These are phyloP conservation scores for Aulostomus chinensis DNA, from an alignment of 2,797 vertebrate species.

Conservation along the genomic window DNA sequence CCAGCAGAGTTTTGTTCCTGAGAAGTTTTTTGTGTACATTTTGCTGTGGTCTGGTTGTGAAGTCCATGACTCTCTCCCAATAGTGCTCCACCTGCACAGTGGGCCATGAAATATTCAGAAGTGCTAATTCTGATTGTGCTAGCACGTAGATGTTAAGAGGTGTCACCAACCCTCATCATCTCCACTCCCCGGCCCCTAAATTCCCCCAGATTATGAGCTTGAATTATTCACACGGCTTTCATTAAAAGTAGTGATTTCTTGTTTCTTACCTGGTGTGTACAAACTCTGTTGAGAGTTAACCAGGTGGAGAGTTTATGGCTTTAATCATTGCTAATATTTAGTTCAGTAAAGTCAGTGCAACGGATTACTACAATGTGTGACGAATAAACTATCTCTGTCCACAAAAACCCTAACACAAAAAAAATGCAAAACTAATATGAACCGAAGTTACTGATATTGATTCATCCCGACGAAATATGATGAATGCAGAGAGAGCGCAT, in stretches of 20 bases:
- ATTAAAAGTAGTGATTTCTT: constrained; percentile 57
- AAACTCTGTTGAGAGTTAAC: constrained; percentile 22
- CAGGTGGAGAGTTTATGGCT: too few relatives aligned
- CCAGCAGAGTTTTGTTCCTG: too few relatives aligned
- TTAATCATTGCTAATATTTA: too few relatives aligned
- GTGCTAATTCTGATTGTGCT: constrained; percentile 49
- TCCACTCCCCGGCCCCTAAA: constrained; percentile 35
- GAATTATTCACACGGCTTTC: constrained; percentile 65
- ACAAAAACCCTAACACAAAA: too few relatives aligned
- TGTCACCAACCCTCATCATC: constrained; percentile 50
- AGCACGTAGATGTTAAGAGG: constrained; percentile 46
- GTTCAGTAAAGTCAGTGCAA: too few relatives aligned
- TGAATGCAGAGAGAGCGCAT: too few relatives aligned
- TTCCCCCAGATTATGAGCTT: constrained; percentile 41
- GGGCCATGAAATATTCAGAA: constrained; percentile 62
- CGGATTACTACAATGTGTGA: too few relatives aligned
- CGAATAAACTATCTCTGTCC: too few relatives aligned
- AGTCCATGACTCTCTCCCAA: constrained; percentile 13
- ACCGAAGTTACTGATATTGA: too few relatives aligned
- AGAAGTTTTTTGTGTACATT: constrained; percentile 24
- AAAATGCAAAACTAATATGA: too few relatives aligned
- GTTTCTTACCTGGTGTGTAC: constrained; percentile 26
- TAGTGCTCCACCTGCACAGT: constrained; percentile 37
- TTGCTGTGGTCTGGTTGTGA: constrained; percentile 20
- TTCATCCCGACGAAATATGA: too few relatives aligned